Base-by-base conservation (phyloP, 2,888 invertebrate genomes). In the Pteria penguin region DNA sequence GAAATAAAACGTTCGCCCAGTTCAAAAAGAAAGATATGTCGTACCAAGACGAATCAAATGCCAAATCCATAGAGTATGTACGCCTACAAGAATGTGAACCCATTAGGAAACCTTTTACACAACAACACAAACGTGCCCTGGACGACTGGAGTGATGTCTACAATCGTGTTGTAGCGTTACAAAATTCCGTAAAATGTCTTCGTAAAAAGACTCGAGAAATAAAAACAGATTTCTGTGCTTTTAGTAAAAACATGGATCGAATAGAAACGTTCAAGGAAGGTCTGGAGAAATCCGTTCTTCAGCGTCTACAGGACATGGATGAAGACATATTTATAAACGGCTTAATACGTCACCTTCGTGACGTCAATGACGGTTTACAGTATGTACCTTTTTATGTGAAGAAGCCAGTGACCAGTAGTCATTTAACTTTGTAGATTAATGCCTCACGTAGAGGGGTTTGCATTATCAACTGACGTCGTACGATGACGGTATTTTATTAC, bases 341-440 rank as follows among this genome's bases (percentile, higher is more conserved):
- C 27, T 54, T 75, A 8, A 75, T 75, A 1, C n/a, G 26, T 1
- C 75, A 75, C 65, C 32, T 75, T 14, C 27, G 68, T 2, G 65
- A 45, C 11, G 70, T 69, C 11, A 58, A 75, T 57, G 36, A 11
- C 24, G 67, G 55, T 26, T 62, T 75, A 65, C 55, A 45, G 27
- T 75, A 65, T 58, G 58, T 62, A 8, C 63, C 75, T 2, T 75
- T 31, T 36, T n/a, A 61, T 24, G 63, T 74, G 4, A 55, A 8
- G 18, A 45, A 45, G 45, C n/a, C n/a, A n/a, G n/a, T n/a, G n/a
- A n/a, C n/a, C n/a, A n/a, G n/a, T n/a, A n/a, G n/a, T n/a, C n/a
- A n/a, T n/a, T n/a, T n/a, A n/a, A n/a, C n/a, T n/a, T n/a, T n/a
- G n/a, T n/a, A n/a, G n/a, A n/a, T n/a, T n/a, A n/a, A n/a, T n/a